phyloP scores from a whole-genome alignment of 2,113 vertebrate species.

The Pygoscelis adeliae region DNA sequence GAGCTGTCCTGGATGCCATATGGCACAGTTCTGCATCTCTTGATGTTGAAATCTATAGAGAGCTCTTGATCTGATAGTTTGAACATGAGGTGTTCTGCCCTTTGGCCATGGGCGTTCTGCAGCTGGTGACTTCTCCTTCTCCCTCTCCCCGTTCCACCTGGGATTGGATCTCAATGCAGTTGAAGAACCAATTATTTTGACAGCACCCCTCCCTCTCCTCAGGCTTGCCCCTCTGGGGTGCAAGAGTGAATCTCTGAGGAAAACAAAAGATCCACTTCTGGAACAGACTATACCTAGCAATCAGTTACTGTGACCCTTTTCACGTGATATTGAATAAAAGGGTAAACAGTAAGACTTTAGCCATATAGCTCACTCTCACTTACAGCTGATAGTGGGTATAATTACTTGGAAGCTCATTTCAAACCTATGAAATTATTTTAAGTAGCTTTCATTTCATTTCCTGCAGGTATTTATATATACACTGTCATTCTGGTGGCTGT shows the following conservation, averaged over 20 bases:
- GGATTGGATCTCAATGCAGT: not conserved
- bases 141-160: not conserved
- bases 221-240: not conserved
- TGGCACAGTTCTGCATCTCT: not conserved
- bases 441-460: not conserved
- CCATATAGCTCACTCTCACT: not conserved
- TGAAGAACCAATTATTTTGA: not conserved
- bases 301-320: not conserved
- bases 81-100: not conserved
- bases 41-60: not conserved
- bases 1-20: not conserved
- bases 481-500: not conserved
- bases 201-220: not conserved
- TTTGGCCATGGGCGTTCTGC: not conserved
- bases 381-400: not conserved
- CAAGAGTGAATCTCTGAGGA: not conserved
- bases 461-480: not conserved
- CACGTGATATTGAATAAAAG: not conserved
- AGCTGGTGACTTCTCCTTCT: not conserved
- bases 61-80: not conserved
- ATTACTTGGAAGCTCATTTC: not conserved
- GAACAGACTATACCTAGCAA: too few relatives aligned
- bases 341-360: not conserved
- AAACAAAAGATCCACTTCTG: not conserved
- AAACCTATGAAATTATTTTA: not conserved